Conservation (phyloP, 2,113 vertebrate genomes). For the Solea senegalensis region DNA sequence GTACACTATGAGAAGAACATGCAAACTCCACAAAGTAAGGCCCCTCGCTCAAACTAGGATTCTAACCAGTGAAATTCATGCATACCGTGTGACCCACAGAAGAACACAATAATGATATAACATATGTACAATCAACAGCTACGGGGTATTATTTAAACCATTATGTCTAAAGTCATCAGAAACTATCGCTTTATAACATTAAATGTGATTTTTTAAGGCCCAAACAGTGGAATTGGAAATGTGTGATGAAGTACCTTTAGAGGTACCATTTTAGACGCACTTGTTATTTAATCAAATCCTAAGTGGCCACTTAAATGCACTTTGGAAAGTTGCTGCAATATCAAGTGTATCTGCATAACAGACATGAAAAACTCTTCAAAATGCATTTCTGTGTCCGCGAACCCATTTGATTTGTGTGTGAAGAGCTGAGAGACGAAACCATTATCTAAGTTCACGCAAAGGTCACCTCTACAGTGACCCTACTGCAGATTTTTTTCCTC, state of each 20-base stretch:
- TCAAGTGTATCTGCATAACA: slow-evolving; percentile 19
- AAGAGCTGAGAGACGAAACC: slow-evolving; percentile 9
- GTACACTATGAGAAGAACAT: too few species aligned
- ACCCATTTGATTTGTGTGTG: slow-evolving; percentile 7
- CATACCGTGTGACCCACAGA: too few species aligned
- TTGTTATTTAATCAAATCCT: slow-evolving; percentile 29
- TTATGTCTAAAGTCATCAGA: too few species aligned
- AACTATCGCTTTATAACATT: not conserved
- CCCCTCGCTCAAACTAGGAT: too few species aligned
- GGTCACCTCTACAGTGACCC: slow-evolving; percentile 35
- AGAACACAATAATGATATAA: too few species aligned
- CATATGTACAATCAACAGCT: too few species aligned
- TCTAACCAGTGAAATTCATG: too few species aligned
- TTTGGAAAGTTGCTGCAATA: slow-evolving; percentile 32
- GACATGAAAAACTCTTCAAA: slow-evolving; percentile 29
- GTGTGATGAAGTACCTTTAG: slow-evolving; percentile 5
- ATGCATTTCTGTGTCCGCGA: slow-evolving; percentile 29
- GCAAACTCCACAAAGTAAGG: too few species aligned
- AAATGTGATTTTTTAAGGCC: slow-evolving; percentile 7
- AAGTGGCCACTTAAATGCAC: slow-evolving; percentile 26
- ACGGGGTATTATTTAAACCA: too few species aligned
- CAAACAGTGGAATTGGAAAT: not conserved
- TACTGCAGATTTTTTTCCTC: slow-evolving; percentile 38
- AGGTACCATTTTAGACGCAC: slow-evolving; percentile 7
- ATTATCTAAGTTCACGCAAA: slow-evolving; percentile 18